Base-by-base conservation (phyloP, 1,140 invertebrate species). In the Saccostrea echinata region DNA sequence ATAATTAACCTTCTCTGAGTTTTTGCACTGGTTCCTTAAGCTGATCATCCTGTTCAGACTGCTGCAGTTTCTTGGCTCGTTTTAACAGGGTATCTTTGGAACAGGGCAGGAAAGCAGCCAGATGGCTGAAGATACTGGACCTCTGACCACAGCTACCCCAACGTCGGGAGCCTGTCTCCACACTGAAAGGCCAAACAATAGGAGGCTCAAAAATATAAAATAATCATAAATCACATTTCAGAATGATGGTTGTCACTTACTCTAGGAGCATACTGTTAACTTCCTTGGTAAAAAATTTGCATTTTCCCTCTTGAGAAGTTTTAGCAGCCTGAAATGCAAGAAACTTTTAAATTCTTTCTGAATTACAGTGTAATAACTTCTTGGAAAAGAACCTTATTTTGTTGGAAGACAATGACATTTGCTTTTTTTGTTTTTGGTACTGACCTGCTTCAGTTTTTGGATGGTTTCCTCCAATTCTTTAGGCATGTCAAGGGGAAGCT, bases 71-170 rank as follows among this genome's bases (percentile, higher is more conserved):
- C 92, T 97, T 97, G 30, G 96, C 96, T 84, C 96, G 95, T 91
- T 96, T 97, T 30, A 96, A 94, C 51, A 97, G 93, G 3, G 96
- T 97, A 80, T 96, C 96, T 94, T 97, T 97, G n/a, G 96, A 96
- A 93, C 96, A 97, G 43, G 96, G 96, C 71, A 97, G 93, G 93
- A 96, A 96, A 9, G 95, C 94, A 3, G 96, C 95, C 68, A 97
- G 94, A 94, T 97, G 96, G 87, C 95, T 95, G 91, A 96, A 97
- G 61, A 96, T 94, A 11, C 95, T 95, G 84, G 96, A 96, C 84
- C 96, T 93, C 90, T 96, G 95, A 30, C 91, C 88, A 61, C 91
- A 91, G 0, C 86, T 87, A 3, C 52, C 76, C 84, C 94, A 89
- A 87, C 94, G 92, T 61, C 95, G 94, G 3, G 96, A 94, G 87